phyloP scores from a whole-genome alignment of 2,797 vertebrate species.

The Spea hammondii region DNA sequence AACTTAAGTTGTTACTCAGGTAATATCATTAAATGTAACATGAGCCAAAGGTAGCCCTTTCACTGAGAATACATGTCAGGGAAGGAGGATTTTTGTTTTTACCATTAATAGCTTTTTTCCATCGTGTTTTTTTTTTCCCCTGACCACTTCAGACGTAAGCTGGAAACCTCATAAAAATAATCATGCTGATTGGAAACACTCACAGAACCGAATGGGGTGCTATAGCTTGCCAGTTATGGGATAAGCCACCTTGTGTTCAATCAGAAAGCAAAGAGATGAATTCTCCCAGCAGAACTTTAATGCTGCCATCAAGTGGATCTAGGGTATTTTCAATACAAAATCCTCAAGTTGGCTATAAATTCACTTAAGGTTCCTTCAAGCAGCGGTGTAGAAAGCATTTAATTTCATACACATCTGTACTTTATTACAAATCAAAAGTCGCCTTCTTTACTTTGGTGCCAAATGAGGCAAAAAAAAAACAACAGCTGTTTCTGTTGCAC shows the following conservation, averaged over 20 bases:
- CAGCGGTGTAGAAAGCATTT: conserved; percentile 61
- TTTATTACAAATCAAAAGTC: conserved; percentile 72
- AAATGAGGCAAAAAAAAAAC: conserved; percentile 70
- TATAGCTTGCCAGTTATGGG: conserved; percentile 35
- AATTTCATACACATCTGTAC: conserved; percentile 74
- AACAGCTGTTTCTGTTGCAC: conserved; percentile 75
- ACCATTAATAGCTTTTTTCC: conserved; percentile 32
- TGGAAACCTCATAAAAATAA: conserved; percentile 38
- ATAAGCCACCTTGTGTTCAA: not conserved
- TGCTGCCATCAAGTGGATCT: conserved; percentile 10
- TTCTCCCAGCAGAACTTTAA: not conserved
- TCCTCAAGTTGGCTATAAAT: conserved; percentile 60
- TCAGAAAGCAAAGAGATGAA: not conserved
- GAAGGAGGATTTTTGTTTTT: conserved; percentile 7
- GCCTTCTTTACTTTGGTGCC: conserved; percentile 66
- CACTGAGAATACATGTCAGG: conserved; percentile 23
- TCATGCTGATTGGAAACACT: conserved; percentile 24
- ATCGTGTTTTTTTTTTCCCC: not conserved
- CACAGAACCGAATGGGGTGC: conserved; percentile 16
- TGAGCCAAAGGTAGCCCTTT: conserved; percentile 16
- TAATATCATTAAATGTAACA: conserved; percentile 17
- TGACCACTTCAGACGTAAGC: conserved; percentile 22
- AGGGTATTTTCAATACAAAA: conserved; percentile 5
- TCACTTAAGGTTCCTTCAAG: conserved; percentile 39
- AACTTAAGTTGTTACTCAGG: not conserved